Evolutionary conservation across 2,888 invertebrate genomes (phyloP), one percentile per base, ranked within the genome.

Genomic region (Tenthredo livida): DNA sequence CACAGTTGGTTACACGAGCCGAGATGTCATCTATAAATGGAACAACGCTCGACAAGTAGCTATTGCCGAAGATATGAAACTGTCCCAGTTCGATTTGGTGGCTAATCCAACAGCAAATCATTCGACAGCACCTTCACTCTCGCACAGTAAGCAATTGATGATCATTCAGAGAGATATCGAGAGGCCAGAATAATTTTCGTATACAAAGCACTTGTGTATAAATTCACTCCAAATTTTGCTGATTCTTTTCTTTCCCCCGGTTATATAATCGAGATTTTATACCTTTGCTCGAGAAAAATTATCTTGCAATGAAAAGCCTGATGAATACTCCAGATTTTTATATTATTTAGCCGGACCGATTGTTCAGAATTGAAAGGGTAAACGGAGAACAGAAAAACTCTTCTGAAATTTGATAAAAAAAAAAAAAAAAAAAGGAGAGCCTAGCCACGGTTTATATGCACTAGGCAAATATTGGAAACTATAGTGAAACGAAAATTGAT

Each of bases 31-130:
- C 87, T 97, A 97, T 93, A 94, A 95, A 86, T 97, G 97, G 97
- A 96, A 97, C 93, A 94, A 94, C 86, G 95, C 95, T 77, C 94
- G 96, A 65, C 96, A 96, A 88, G 96, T 97, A 85, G 97, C 96
- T 85, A 96, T 97, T 88, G 96, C 97, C 4, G 96, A 96, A 90
- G 97, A 97, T 92, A 97, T 97, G 96, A 97, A 97, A 93, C 94
- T 97, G 90, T 97, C 97, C 72, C 97, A 97, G 94, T 97, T 97
- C 93, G 97, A 97, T 94, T 94, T 97, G 88, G 96, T 97, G 85
- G 96, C 95, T 87, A 96, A 96, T 89, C 96, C 96, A 50, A 96
- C 96, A 47, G 96, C 96, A 85, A 96, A 96, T 93, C 94, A 96
- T 89, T 96, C 96, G 3, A 90, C 89, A 82, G 87, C 89, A 29